Base-by-base conservation (phyloP, 2,797 vertebrate species). In the Rhabdomys pumilio region DNA sequence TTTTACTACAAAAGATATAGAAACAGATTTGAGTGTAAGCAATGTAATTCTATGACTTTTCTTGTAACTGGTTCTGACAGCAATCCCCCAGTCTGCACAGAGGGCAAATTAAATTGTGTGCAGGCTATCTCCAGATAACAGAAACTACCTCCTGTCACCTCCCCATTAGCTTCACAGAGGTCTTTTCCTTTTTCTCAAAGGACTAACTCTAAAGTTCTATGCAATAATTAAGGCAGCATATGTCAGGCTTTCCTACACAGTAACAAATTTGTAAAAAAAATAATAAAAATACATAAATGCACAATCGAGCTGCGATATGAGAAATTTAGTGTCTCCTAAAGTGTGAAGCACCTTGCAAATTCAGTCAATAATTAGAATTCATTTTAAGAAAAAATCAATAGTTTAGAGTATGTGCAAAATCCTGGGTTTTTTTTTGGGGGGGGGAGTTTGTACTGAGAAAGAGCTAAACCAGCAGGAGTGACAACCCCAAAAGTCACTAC, bases 261-360 rank as follows among this genome's bases (percentile, higher is more conserved):
- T 2, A 26, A 13, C 15, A 61, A 59, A 75, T 93, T 95, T 92
- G 6, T 88, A 85, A 44, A 94, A 91, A 85, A 53, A 59, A 67
- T 22, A 38, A 38, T 38, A 53, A 47, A 14, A 61, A 38, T 73
- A 44, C 0, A 44, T 50, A 76, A 91, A 34, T 65, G 7, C 0
- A 47, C 38, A 73, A 57, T 50, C 76, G 20, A 4, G 22, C 76
- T 29, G 15, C 26, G 69, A 73, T 94, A 75, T 14, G 34, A 84
- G 4, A 77, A 72, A 53, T 5, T 57, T 69, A 29, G 3, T 89
- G 8, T 11, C 29, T 94, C 55, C 38, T 81, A 82, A 94, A 59
- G 14, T 72, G 13, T 50, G 12, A 80, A 84, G 38, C 72, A 55
- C 77, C 12, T 41, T 92, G 91, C 41, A 93, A 55, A 80, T 31